A percentile compares a stretch with the other conserved stretches of the same genome.
Conservation (phyloP, 2,113 vertebrate genomes). For the Equus przewalskii region DNA sequence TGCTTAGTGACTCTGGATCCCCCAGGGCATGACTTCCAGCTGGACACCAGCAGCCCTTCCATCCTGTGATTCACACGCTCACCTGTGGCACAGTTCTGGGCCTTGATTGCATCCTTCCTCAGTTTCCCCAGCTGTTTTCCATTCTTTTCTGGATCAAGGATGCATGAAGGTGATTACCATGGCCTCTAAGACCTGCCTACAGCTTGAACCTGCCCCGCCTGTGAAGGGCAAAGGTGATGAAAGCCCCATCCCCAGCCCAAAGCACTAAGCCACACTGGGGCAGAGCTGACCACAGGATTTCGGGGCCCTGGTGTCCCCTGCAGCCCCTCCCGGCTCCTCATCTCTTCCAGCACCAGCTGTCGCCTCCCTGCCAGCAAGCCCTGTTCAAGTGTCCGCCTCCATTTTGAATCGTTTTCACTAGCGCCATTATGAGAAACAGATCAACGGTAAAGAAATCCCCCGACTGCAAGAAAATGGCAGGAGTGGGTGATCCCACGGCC, state of each 20-base stretch:
- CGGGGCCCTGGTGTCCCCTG: fast-evolving
- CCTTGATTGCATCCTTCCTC: not conserved
- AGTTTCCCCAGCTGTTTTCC: not conserved
- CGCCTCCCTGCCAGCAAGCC: not conserved
- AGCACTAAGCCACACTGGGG: fast-evolving
- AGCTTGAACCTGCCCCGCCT: not conserved
- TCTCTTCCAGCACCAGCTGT: too few species aligned
- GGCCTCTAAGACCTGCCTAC: not conserved
- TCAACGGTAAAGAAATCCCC: not conserved
- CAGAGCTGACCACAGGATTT: fast-evolving
- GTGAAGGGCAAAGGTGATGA: not conserved
- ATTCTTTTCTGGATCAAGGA: not conserved
- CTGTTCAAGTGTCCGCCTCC: not conserved
- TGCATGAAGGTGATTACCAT: fast-evolving
- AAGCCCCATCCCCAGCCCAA: not conserved
- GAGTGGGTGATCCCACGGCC: not conserved
- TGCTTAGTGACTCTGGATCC: not conserved
- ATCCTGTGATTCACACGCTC: not conserved
- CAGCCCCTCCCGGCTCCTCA: fast-evolving
- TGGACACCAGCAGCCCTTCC: not conserved
- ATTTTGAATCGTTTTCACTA: not conserved
- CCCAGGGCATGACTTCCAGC: too few species aligned
- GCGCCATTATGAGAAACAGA: not conserved
- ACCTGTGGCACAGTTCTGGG: not conserved
- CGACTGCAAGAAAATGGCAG: not conserved